Evolutionary conservation across 2,888 invertebrate genomes (phyloP).

Genomic region (Tortricodes alternella): DNA sequence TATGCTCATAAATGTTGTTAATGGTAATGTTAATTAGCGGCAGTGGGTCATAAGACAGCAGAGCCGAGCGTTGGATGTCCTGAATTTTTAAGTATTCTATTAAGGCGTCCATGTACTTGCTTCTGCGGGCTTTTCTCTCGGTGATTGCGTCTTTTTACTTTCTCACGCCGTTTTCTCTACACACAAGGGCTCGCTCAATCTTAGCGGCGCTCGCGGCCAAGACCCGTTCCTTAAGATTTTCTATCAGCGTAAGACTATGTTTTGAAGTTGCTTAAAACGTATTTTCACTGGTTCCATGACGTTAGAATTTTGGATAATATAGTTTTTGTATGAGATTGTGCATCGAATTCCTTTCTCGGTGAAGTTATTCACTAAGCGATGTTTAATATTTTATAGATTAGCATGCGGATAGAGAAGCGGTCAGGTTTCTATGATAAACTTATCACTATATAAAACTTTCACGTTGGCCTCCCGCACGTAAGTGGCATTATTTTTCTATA

Average conservation of each 20-base stretch:
- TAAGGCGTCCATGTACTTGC: slow-evolving; percentile 54
- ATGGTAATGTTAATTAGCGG: slow-evolving; percentile 24
- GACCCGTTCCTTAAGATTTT: slow-evolving; percentile 41
- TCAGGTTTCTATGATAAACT: slow-evolving; percentile 32
- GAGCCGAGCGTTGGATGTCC: slow-evolving; percentile 48
- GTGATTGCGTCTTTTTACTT: slow-evolving; percentile 78
- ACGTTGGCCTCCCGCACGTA: slow-evolving; percentile 53
- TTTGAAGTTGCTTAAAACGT: not conserved
- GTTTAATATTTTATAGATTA: slow-evolving; percentile 6
- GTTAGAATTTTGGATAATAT: not conserved
- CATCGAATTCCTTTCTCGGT: not conserved
- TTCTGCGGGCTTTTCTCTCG: slow-evolving; percentile 69
- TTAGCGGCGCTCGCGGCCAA: slow-evolving; percentile 51
- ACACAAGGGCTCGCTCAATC: slow-evolving; percentile 52
- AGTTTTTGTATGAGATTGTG: not conserved
- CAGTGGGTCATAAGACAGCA: slow-evolving; percentile 62
- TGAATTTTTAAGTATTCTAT: slow-evolving; percentile 79
- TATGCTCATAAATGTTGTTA: slow-evolving; percentile 21
- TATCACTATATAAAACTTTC: slow-evolving; percentile 54
- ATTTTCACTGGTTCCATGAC: not conserved
- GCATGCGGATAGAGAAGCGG: slow-evolving; percentile 29
- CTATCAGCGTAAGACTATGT: slow-evolving; percentile 30
- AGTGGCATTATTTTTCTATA: slow-evolving; percentile 54
- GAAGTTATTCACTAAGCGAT: not conserved
- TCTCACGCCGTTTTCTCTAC: slow-evolving; percentile 59